Conservation (phyloP, 2,797 vertebrate genomes). For the Anguilla obscura region DNA sequence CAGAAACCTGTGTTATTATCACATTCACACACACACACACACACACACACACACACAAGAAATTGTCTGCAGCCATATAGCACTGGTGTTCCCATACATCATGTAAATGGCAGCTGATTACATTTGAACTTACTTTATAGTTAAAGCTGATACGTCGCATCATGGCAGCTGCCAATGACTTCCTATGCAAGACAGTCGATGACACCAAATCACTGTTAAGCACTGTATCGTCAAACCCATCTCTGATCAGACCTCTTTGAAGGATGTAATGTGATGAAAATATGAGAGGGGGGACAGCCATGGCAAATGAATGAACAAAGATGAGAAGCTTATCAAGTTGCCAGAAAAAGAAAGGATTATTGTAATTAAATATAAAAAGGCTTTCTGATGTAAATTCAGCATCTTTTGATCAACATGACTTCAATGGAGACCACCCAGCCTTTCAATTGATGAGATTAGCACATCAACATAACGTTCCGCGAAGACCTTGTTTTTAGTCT, state of each 20-base stretch:
- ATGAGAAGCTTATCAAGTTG: slow-evolving; percentile 33
- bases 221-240: background rate
- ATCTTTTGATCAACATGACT: slow-evolving; percentile 38
- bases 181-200: background rate
- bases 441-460: slow-evolving; percentile 9
- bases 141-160: background rate
- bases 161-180: background rate
- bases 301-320: slow-evolving; percentile 43
- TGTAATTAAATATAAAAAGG: slow-evolving; percentile 35
- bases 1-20: too few relatives aligned
- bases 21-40: background rate
- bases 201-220: background rate
- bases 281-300: slow-evolving; percentile 35
- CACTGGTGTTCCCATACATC: background rate
- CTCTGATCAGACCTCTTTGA: slow-evolving; percentile 9
- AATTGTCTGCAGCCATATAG: background rate
- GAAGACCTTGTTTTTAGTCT: background rate
- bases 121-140: background rate
- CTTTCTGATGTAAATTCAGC: slow-evolving; percentile 2
- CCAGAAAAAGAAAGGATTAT: slow-evolving; percentile 31
- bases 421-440: slow-evolving; percentile 12
- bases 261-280: slow-evolving; percentile 11
- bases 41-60: background rate
- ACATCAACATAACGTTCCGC: slow-evolving; percentile 29
- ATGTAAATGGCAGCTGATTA: background rate